Evolutionary conservation across 2,888 invertebrate species (phyloP).

Genomic region (Andricus curvator): DNA sequence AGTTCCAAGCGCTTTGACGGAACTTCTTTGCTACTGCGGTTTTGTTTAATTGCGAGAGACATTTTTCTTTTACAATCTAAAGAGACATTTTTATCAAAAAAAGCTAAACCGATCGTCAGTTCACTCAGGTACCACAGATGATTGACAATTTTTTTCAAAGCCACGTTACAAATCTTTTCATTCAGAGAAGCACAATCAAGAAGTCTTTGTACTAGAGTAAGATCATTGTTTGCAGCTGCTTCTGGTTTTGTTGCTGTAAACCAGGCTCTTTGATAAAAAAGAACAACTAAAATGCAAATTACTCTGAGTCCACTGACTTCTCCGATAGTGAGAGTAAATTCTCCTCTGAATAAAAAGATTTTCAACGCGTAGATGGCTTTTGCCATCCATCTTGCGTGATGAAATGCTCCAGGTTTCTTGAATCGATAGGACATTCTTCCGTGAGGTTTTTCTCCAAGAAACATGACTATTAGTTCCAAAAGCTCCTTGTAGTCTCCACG

Average conservation of each 20-base stretch:
- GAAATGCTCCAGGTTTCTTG: conserved; percentile 58
- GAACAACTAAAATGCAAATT: too few relatives aligned
- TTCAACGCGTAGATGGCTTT: too few relatives aligned
- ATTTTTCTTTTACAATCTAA: too few relatives aligned
- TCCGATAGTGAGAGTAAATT: too few relatives aligned
- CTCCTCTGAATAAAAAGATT: too few relatives aligned
- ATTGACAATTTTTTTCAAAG: too few relatives aligned
- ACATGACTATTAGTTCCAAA: conserved; percentile 44
- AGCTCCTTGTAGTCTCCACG: conserved; percentile 61
- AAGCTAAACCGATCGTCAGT: conserved; percentile 44
- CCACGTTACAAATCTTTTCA: too few relatives aligned
- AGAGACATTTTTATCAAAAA: conserved; percentile 47
- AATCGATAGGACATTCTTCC: conserved; percentile 48
- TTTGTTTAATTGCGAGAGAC: too few relatives aligned
- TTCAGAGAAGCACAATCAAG: too few relatives aligned
- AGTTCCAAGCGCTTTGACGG: conserved; percentile 2
- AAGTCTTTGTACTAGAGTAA: neutral
- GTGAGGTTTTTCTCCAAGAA: conserved; percentile 16
- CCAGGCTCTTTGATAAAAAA: too few relatives aligned
- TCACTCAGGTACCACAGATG: conserved; percentile 48
- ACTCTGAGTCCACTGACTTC: too few relatives aligned
- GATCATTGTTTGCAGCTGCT: too few relatives aligned
- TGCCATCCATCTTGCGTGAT: conserved; percentile 61
- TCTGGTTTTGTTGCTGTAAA: conserved; percentile 52
- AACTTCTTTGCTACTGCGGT: neutral